Base-by-base conservation (phyloP, 1,140 invertebrate genomes). In the Meteorus sp. region DNA sequence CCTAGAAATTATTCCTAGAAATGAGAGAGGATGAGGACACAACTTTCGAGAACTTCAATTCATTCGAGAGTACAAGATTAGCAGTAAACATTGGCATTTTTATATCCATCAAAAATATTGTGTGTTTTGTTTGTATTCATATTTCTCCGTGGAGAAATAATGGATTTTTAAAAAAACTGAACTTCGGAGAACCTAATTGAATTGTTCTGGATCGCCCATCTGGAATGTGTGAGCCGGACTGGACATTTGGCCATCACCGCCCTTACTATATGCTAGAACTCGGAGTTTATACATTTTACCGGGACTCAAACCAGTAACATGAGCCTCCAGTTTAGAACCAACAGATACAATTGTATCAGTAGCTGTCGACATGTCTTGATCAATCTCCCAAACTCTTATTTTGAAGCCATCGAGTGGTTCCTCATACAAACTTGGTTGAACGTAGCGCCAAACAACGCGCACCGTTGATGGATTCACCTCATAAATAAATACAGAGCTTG, bases 231-330 rank as follows among this genome's bases (percentile, higher is more conserved):
- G 83, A 2, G 90, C 86, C 0, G 95, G 95, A 60, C 94, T 97
- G 43, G 94, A 97, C 93, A 97, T 97, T 51, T 94, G 86, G 0
- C 96, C 96, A 74, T 97, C 94, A 0, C 96, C 96, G 22, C 95
- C 96, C 63, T 91, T 89, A 20, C 94, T 97, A 78, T 87, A 98
- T 0, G 91, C 96, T 6, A 97, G 82, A 0, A 98, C 93, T 74
- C 96, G 83, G 67, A 98, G 82, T 64, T 90, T 87, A 71, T 98
- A 98, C 0, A 85, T 84, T 76, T 94, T 94, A 17, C 92, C 93
- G 1, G 92, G 91, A 3, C 88, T 88, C 6, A 98, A 80, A 69
- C 88, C 89, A 3, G 77, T 79, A 7, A 98, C 88, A 62, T 87
- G 87, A 0, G 88, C 87, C 71, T 95, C 88, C 2, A 95, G 80